Evolutionary conservation across 2,113 vertebrate genomes (phyloP).

Genomic region (Thalassarche chlororhynchos): DNA sequence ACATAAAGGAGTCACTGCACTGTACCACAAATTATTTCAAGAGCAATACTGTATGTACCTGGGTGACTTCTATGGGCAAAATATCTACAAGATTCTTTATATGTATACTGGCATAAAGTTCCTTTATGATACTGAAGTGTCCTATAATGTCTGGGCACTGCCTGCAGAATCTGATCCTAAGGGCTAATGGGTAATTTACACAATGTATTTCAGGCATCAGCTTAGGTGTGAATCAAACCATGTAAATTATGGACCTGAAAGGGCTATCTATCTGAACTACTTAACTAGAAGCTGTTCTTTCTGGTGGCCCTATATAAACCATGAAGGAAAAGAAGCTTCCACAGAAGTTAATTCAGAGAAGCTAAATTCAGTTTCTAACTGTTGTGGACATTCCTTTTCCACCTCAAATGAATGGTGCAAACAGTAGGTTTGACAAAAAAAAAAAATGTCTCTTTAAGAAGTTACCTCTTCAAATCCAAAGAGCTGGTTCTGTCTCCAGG

Average conservation of each 20-base stretch:
- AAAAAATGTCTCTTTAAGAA: not conserved
- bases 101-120: not conserved
- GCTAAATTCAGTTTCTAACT: not conserved
- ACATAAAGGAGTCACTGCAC: not conserved
- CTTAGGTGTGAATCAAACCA: not conserved
- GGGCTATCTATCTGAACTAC: not conserved
- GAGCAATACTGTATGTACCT: not conserved
- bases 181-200: not conserved
- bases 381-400: not conserved
- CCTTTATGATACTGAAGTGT: not conserved
- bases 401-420: not conserved
- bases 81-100: not conserved
- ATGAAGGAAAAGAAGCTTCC: not conserved
- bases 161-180: not conserved
- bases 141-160: not conserved
- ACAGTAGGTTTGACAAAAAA: not conserved
- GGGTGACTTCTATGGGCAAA: not conserved
- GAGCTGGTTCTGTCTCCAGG: conserved; percentile 2
- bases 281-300: not conserved
- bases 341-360: not conserved
- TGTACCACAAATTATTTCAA: not conserved
- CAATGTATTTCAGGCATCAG: not conserved
- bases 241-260: not conserved
- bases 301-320: not conserved
- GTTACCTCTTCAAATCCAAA: conserved; percentile 66